Evolutionary conservation across 2,113 vertebrate species (phyloP).

Genomic region (Sinosuthora webbiana): DNA sequence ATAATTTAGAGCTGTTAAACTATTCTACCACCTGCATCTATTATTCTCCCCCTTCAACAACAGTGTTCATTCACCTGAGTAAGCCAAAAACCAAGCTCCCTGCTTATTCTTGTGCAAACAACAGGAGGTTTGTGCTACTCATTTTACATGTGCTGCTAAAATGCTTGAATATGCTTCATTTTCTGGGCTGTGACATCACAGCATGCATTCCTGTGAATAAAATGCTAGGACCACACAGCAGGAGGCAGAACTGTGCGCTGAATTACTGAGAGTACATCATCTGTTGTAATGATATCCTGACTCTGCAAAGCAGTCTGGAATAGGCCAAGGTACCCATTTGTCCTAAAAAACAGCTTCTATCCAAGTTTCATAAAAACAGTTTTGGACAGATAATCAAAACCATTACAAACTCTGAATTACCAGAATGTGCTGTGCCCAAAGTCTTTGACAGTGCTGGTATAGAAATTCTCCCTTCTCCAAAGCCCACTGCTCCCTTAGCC

Average conservation of each 20-base stretch:
- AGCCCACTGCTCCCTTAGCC: background rate
- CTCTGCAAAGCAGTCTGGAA: background rate
- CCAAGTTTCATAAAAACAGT: background rate
- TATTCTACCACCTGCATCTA: background rate
- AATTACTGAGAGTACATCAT: background rate
- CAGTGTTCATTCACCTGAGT: background rate
- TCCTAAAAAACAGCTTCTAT: background rate
- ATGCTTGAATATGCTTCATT: background rate
- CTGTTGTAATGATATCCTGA: background rate
- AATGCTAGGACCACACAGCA: background rate
- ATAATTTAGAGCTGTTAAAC: background rate
- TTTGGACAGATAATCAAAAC: background rate
- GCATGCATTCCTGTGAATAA: background rate
- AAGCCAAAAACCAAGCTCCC: background rate
- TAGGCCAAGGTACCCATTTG: background rate
- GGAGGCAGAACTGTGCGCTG: background rate
- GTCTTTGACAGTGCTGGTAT: background rate
- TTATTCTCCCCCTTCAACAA: background rate
- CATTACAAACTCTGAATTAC: background rate
- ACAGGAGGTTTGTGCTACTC: background rate
- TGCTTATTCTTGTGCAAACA: background rate
- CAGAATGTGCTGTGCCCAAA: background rate
- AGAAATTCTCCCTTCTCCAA: background rate
- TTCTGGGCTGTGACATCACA: background rate
- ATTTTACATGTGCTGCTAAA: background rate